These are phyloP conservation scores for Zaprionus vittiger DNA, from an alignment of 1,140 invertebrate species.

Conservation along the genomic window DNA sequence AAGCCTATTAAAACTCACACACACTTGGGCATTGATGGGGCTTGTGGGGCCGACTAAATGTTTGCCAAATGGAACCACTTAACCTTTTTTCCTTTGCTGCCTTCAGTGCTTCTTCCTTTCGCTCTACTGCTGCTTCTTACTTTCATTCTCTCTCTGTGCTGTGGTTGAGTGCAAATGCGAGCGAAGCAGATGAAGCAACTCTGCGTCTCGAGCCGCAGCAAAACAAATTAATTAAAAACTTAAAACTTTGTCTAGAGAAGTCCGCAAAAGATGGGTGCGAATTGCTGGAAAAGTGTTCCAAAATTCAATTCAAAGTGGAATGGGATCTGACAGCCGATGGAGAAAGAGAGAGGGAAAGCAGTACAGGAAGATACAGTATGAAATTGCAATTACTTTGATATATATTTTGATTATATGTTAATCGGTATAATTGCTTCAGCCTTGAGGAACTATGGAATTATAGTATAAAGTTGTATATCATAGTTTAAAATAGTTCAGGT, in stretches of 20 bases:
- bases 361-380: too few relatives aligned
- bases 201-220: slow-evolving; percentile 56
- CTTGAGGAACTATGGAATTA: too few relatives aligned
- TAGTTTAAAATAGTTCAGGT: too few relatives aligned
- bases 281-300: slow-evolving; percentile 1
- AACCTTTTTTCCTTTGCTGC: slow-evolving; percentile 65
- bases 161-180: slow-evolving; percentile 50
- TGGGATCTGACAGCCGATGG: background rate
- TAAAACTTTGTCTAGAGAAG: slow-evolving; percentile 62
- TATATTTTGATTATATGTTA: too few relatives aligned
- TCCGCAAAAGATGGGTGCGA: slow-evolving; percentile 31
- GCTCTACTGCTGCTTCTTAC: slow-evolving; percentile 6
- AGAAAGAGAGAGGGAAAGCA: too few relatives aligned
- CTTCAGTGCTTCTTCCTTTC: background rate
- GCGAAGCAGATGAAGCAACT: slow-evolving; percentile 13
- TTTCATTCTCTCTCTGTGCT: slow-evolving; percentile 23
- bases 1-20: slow-evolving; percentile 79
- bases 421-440: too few relatives aligned
- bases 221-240: slow-evolving; percentile 82
- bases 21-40: slow-evolving; percentile 60
- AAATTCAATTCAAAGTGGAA: slow-evolving; percentile 8
- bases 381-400: too few relatives aligned
- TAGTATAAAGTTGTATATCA: too few relatives aligned
- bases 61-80: slow-evolving; percentile 81
- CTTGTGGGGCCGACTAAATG: slow-evolving; percentile 63